phyloP scores from a whole-genome alignment of 2,113 vertebrate species.

The Tautogolabrus adspersus region DNA sequence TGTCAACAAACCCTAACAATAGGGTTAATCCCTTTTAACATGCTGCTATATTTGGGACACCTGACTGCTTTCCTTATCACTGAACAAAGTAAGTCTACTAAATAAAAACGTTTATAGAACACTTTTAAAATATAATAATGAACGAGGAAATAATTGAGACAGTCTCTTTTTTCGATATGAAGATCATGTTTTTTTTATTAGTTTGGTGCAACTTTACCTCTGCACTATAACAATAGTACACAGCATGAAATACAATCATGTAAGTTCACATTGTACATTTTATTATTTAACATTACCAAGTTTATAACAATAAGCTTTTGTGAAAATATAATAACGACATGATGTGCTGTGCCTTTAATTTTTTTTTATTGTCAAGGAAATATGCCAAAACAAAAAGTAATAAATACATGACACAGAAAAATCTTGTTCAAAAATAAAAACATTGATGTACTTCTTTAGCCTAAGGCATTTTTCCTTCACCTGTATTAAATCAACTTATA shows the following conservation, averaged over 20 bases:
- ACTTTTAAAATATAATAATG: neutral
- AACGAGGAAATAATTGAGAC: neutral
- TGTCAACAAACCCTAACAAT: neutral
- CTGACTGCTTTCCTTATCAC: conserved; percentile 3
- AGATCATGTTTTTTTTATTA: too few relatives aligned
- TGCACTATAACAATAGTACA: too few relatives aligned
- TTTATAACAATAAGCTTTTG: too few relatives aligned
- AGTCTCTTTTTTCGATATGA: too few relatives aligned
- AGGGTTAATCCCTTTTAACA: conserved; percentile 13
- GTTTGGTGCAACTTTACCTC: too few relatives aligned
- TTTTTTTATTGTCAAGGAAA: neutral
- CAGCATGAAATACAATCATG: too few relatives aligned
- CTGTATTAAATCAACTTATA: neutral
- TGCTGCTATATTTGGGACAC: conserved; percentile 33
- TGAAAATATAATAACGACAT: neutral
- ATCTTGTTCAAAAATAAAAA: neutral
- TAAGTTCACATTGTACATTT: too few relatives aligned
- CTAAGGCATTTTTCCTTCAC: neutral
- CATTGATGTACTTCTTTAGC: neutral
- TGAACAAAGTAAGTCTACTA: conserved; percentile 3
- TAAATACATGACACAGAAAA: too few relatives aligned
- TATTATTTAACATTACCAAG: too few relatives aligned
- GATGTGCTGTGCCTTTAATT: neutral
- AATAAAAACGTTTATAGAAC: conserved; percentile 3
- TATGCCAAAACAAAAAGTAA: neutral